These are phyloP conservation scores for Aplodontia rufa DNA, from an alignment of 2,113 vertebrate species.

Conservation along the genomic window DNA sequence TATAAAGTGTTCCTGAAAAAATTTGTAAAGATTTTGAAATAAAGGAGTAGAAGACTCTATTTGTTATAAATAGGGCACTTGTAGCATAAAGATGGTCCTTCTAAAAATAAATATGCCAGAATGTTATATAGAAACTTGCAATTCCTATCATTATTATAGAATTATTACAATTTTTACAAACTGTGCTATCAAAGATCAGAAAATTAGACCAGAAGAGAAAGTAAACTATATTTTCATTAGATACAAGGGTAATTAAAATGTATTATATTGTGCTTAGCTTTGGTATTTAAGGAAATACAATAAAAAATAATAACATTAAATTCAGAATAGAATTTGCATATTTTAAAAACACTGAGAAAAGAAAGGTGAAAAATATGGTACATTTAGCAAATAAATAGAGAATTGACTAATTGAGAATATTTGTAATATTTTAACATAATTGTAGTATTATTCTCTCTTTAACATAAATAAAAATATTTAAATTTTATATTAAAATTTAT, in stretches of 20 bases:
- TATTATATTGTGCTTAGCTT: not conserved
- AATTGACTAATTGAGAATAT: not conserved
- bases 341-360: not conserved
- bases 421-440: not conserved
- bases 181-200: too few relatives aligned
- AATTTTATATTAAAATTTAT: not conserved
- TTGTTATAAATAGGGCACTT: too few relatives aligned
- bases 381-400: not conserved
- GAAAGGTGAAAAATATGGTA: not conserved
- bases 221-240: too few relatives aligned
- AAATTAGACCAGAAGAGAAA: too few relatives aligned
- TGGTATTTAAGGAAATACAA: not conserved
- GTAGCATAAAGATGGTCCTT: not conserved
- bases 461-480: too few relatives aligned
- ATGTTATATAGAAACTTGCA: too few relatives aligned
- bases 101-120: not conserved
- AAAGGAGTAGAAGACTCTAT: too few relatives aligned
- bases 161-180: too few relatives aligned
- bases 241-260: not conserved
- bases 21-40: too few relatives aligned
- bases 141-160: too few relatives aligned
- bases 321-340: not conserved
- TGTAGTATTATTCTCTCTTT: not conserved
- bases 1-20: too few relatives aligned
- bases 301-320: not conserved